Percentiles rank a stretch among this genome's conserved stretches.
These are phyloP conservation scores for Clanis bilineata DNA, from an alignment of 2,888 invertebrate genomes.

Conservation along the genomic window DNA sequence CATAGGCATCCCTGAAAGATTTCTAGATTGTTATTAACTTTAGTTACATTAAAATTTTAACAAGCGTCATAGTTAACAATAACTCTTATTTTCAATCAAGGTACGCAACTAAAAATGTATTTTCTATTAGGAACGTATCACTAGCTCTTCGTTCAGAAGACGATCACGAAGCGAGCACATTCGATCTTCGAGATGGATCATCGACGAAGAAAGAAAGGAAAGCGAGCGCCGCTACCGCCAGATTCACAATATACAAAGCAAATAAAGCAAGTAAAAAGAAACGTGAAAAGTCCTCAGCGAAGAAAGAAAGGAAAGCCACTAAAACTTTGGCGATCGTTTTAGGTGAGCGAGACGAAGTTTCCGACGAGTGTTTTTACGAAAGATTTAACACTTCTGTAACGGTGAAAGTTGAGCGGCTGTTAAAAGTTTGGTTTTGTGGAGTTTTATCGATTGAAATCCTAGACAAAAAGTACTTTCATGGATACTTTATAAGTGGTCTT, in stretches of 20 bases:
- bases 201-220: conserved; percentile 87
- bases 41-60: no score
- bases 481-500: conserved; percentile 7
- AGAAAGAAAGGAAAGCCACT: conserved; percentile 98
- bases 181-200: conserved; percentile 68
- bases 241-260: conserved; percentile 96
- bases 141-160: conserved; percentile 71
- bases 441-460: conserved; percentile 10
- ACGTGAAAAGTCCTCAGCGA: conserved; percentile 95
- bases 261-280: conserved; percentile 98
- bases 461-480: conserved; percentile 11
- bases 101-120: neutral
- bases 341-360: conserved; percentile 84
- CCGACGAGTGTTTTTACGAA: conserved; percentile 17
- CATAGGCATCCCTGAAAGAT: no score
- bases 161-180: conserved; percentile 63
- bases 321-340: conserved; percentile 99
- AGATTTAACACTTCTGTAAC: conserved; percentile 18
- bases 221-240: conserved; percentile 85
- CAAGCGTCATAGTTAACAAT: no score
- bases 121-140: conserved; percentile 82
- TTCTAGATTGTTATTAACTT: no score
- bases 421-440: conserved; percentile 14
- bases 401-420: conserved; percentile 16
- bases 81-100: no score